Base-by-base conservation (phyloP, 2,888 invertebrate genomes). In the Resseliella maxima region DNA sequence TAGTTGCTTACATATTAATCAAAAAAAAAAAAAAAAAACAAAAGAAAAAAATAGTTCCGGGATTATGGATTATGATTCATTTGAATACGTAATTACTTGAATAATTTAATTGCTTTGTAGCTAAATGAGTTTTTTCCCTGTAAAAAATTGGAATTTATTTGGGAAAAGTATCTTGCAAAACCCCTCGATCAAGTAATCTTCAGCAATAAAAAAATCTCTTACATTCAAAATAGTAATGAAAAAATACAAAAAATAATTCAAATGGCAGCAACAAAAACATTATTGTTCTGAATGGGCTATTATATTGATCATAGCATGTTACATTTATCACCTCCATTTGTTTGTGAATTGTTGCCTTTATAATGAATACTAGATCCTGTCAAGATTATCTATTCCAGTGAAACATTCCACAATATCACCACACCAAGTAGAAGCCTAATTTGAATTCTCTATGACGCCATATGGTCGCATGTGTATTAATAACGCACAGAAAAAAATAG, bases 381-480 rank as follows among this genome's bases (percentile, higher is more conserved):
- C 72, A 72, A 72, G 72, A 72, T 72, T 72, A 72, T 72, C 72
- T 72, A 31, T 72, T 72, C 31, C 72, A 72, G 72, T 35, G 31
- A 18, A 31, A 72, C 72, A 72, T 72, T 72, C 72, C 72, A 31
- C 31, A 72, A 35, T 72, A 72, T 72, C 72, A 31, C 72, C 31
- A 18, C 27, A 35, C 3, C 72, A 31, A n/a, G 35, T 1, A 31
- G 31, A 1, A 72, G n/a, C 72, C 31, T 72, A 72, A 72, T 72
- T 72, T 31, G 15, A 72, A 72, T 72, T 31, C 31, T 72, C 3
- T 72, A 15, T 72, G 31, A 83, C 83, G 38, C 38, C 83, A 83
- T 83, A 83, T 83, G 83, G 83, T 83, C 83, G n/a, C 83, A 83
- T 83, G 83, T 83, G 83, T 38, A 38, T 83, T 38, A 83, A 83